Evolutionary conservation across 2,113 vertebrate genomes (phyloP).

Genomic region (Festucalex cinctus): DNA sequence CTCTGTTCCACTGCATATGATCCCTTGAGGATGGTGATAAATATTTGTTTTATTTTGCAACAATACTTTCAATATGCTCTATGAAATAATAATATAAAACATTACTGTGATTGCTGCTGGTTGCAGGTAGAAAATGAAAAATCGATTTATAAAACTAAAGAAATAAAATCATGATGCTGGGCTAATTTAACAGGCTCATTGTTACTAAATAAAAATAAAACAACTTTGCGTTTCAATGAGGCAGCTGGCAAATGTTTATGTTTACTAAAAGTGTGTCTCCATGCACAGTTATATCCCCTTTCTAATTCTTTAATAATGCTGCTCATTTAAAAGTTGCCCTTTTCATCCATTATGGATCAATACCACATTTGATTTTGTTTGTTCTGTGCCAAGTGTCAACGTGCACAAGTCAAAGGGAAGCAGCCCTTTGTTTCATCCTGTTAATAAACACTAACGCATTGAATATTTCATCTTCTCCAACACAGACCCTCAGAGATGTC

Average conservation of each 20-base stretch:
- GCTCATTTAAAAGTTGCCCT: slow-evolving; percentile 62
- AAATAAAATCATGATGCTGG: background rate
- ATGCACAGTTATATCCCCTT: slow-evolving; percentile 48
- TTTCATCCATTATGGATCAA: slow-evolving; percentile 79
- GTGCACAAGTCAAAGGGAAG: slow-evolving; percentile 78
- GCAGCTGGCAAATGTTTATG: slow-evolving; percentile 65
- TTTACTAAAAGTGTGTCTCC: slow-evolving; percentile 49
- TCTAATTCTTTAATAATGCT: slow-evolving; percentile 73
- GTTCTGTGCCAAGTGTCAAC: slow-evolving; percentile 76
- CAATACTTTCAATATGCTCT: no score
- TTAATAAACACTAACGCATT: slow-evolving; percentile 76
- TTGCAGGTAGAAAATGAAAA: background rate
- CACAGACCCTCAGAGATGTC: slow-evolving; percentile 63
- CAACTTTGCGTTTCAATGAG: slow-evolving; percentile 38
- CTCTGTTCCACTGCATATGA: no score
- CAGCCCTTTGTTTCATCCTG: slow-evolving; percentile 76
- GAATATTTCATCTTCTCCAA: slow-evolving; percentile 75
- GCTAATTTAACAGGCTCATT: background rate
- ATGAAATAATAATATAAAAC: no score
- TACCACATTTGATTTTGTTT: slow-evolving; percentile 76
- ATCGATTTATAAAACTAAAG: background rate
- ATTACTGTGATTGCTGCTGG: background rate
- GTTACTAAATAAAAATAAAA: slow-evolving; percentile 32
- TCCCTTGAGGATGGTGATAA: no score
- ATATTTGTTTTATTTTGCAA: no score